Evolutionary conservation across 92 coral and sea anemone species (phyloP).

Genomic region (Actinostola sp.): DNA sequence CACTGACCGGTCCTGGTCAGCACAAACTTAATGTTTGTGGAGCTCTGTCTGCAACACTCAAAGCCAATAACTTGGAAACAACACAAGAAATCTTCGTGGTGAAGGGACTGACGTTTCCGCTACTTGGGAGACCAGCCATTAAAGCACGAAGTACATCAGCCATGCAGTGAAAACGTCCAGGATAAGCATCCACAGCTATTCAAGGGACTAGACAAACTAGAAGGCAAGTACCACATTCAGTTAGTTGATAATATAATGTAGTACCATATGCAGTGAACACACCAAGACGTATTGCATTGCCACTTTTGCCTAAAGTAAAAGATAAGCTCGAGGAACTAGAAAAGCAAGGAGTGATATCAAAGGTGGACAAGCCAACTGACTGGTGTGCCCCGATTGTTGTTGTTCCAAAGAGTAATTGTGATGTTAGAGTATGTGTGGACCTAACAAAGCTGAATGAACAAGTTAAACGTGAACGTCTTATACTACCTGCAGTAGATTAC

Average conservation of each 20-base stretch:
- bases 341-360: too few species aligned
- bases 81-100: neutral
- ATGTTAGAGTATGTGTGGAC: slow-evolving; percentile 23
- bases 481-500: slow-evolving; percentile 12
- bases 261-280: neutral
- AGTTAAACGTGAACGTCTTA: slow-evolving; percentile 31
- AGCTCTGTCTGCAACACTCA: neutral
- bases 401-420: neutral
- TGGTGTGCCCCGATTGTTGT: neutral
- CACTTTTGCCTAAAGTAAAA: too few species aligned
- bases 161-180: too few species aligned
- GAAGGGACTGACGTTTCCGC: neutral
- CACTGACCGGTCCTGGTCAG: too few species aligned
- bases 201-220: neutral
- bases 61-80: neutral
- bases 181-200: too few species aligned
- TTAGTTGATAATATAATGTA: neutral
- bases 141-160: neutral
- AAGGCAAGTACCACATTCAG: neutral
- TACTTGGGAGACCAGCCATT: neutral
- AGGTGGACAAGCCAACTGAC: too few species aligned
- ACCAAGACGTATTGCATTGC: neutral
- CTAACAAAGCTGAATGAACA: slow-evolving; percentile 24
- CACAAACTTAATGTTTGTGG: too few species aligned
- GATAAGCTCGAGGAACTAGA: neutral